Conservation (phyloP, 2,797 vertebrate genomes). For the Lacerta agilis region DNA sequence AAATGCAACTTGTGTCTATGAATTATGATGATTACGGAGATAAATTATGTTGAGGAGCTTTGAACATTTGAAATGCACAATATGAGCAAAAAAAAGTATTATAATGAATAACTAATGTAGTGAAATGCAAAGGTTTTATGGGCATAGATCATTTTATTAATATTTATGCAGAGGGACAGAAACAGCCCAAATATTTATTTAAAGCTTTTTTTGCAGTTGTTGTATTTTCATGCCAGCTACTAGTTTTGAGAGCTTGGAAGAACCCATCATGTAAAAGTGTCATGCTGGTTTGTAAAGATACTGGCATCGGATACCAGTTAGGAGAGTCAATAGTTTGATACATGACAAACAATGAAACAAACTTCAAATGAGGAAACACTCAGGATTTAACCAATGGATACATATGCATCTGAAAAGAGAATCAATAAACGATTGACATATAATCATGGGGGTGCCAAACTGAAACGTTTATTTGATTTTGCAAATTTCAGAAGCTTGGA, state of each 20-base stretch:
- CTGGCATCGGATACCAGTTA: not conserved
- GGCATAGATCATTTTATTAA: constrained; percentile 35
- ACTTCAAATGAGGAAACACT: not conserved
- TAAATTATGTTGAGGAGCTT: not conserved
- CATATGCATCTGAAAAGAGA: not conserved
- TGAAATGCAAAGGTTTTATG: not conserved
- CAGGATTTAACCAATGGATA: not conserved
- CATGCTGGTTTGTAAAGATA: not conserved
- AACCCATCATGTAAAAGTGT: not conserved
- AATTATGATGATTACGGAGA: not conserved
- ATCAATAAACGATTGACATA: not conserved
- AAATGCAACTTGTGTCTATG: not conserved
- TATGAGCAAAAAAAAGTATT: not conserved
- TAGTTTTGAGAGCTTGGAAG: not conserved
- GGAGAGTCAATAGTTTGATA: not conserved
- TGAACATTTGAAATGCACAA: not conserved
- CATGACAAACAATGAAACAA: not conserved
- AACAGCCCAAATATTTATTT: not conserved
- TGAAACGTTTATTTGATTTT: not conserved
- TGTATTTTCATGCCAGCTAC: not conserved
- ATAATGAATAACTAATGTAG: not conserved
- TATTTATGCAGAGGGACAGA: not conserved
- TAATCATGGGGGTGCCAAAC: not conserved
- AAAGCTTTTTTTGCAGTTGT: not conserved
- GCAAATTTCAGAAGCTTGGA: not conserved